phyloP scores from a whole-genome alignment of 2,888 invertebrate genomes.

The Tetragonula carbonaria region DNA sequence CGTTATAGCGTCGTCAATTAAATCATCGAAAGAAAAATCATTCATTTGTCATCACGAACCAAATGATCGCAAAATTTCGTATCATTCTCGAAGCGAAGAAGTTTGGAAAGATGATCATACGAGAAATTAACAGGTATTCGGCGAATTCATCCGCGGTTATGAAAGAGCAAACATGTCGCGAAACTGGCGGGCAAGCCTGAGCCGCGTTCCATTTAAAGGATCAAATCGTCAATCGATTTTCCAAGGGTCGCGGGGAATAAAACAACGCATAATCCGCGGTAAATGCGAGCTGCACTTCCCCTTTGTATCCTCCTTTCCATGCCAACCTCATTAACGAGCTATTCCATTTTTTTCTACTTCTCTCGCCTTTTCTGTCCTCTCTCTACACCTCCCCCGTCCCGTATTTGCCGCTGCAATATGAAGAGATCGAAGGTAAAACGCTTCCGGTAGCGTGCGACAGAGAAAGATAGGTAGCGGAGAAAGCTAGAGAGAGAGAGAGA shows the following conservation, averaged over 20 bases:
- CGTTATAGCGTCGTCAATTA: background rate
- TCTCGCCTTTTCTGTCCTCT: background rate
- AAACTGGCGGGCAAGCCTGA: slow-evolving; percentile 4
- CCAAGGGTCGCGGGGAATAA: background rate
- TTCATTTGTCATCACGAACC: background rate
- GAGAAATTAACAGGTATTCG: slow-evolving; percentile 2
- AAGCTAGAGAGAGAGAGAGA: slow-evolving; percentile 11
- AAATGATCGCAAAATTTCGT: background rate
- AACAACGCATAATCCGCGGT: slow-evolving; percentile 12
- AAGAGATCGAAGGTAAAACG: slow-evolving; percentile 23
- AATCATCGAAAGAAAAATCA: background rate
- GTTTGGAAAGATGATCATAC: background rate
- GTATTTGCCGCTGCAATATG: background rate
- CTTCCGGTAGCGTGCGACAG: slow-evolving; percentile 8
- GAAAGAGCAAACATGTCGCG: slow-evolving; percentile 13
- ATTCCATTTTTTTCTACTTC: background rate
- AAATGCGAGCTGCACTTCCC: background rate
- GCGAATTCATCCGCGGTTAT: background rate
- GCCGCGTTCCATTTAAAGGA: slow-evolving; percentile 17
- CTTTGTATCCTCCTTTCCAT: no score
- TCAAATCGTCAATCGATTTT: slow-evolving; percentile 22
- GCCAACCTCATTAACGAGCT: background rate
- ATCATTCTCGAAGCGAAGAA: background rate
- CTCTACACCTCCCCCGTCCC: no score
- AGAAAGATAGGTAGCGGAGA: slow-evolving; percentile 23